phyloP scores from a whole-genome alignment of 2,797 vertebrate genomes.

The Garrulus glandarius region DNA sequence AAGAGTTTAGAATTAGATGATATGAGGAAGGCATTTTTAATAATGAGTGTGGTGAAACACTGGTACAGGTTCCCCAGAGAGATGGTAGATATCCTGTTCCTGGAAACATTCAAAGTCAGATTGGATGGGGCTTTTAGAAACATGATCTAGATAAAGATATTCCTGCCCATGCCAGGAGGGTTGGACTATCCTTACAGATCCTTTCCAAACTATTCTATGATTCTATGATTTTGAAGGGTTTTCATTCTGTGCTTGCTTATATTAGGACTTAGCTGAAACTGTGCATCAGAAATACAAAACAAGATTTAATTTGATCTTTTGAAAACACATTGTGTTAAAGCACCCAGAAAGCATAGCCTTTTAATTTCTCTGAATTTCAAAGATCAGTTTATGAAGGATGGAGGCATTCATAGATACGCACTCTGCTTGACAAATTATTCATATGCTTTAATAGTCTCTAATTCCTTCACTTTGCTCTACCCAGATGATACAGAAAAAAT shows the following conservation, averaged over 20 bases:
- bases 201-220: background rate
- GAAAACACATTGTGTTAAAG: background rate
- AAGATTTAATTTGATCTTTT: background rate
- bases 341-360: background rate
- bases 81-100: background rate
- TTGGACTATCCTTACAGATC: background rate
- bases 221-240: background rate
- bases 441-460: background rate
- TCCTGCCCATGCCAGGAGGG: fast-evolving
- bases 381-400: background rate
- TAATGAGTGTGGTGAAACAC: fast-evolving
- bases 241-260: background rate
- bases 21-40: background rate
- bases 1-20: background rate
- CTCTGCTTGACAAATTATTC: background rate
- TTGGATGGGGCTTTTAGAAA: background rate
- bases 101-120: background rate
- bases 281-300: background rate
- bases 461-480: background rate
- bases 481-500: background rate
- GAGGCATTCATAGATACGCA: background rate
- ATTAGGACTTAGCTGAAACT: background rate
- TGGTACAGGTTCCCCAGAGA: background rate
- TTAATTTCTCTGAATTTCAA: background rate
- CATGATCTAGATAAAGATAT: background rate